Percentiles rank a stretch among this genome's conserved stretches.
Conservation (phyloP, 2,797 vertebrate genomes). For the Cheirogaleus major region DNA sequence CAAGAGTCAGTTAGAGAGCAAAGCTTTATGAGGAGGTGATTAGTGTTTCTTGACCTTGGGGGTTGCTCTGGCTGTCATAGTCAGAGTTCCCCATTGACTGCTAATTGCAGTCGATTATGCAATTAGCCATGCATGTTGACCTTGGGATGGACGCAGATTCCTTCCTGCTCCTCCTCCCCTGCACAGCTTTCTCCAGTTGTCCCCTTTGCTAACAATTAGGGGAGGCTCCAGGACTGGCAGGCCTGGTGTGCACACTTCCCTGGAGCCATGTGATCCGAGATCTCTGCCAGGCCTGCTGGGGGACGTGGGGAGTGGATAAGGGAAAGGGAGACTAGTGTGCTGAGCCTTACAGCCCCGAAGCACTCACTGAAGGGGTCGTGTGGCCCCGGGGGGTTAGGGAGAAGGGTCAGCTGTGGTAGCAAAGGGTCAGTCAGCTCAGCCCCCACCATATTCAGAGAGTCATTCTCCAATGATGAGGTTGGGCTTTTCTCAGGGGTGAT, state of each 20-base stretch:
- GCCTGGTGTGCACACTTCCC: background rate
- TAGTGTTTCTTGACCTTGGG: conserved; percentile 50
- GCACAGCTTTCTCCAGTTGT: background rate
- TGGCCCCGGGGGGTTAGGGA: background rate
- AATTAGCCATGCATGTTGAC: conserved; percentile 35
- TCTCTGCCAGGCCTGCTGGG: background rate
- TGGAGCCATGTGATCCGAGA: background rate
- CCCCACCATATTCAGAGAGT: background rate
- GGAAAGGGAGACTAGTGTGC: background rate
- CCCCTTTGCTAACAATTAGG: background rate
- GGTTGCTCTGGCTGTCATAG: conserved; percentile 39
- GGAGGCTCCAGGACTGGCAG: background rate
- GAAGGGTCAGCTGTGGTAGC: background rate
- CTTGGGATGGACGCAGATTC: background rate
- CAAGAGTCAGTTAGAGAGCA: background rate
- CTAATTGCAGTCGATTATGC: conserved; percentile 60
- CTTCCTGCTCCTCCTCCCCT: background rate
- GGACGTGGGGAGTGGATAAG: background rate
- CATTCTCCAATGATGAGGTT: background rate
- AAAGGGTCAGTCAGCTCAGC: background rate
- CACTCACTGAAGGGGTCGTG: background rate
- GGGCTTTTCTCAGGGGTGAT: background rate
- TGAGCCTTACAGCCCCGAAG: background rate
- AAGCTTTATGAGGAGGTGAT: background rate
- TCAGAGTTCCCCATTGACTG: background rate